phyloP scores from a whole-genome alignment of 1,140 invertebrate genomes.

The Acromyrmex heyeri region DNA sequence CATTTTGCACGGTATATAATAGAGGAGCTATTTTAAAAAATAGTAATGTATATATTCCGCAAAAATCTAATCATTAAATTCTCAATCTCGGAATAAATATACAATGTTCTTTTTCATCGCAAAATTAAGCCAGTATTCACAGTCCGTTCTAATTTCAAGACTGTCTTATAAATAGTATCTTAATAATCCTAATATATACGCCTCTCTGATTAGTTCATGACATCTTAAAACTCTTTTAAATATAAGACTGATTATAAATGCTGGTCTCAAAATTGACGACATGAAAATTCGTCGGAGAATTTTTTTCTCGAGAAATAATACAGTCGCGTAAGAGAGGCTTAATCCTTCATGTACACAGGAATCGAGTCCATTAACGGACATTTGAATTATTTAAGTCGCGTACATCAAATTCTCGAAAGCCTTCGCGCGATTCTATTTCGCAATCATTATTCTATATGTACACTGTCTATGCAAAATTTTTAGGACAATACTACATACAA shows the following conservation, averaged over 20 bases:
- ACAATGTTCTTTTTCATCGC: neutral
- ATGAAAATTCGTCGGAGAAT: neutral
- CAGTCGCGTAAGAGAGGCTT: neutral
- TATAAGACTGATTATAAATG: too few relatives aligned
- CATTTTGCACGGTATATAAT: neutral
- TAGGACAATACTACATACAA: neutral
- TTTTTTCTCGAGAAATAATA: neutral
- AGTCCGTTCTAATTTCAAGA: too few relatives aligned
- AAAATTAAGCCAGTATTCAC: too few relatives aligned
- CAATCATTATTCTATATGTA: constrained; percentile 51
- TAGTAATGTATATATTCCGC: neutral
- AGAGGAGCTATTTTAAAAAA: neutral
- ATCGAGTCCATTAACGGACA: constrained; percentile 43
- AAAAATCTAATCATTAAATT: neutral
- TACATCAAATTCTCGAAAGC: constrained; percentile 54
- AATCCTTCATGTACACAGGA: constrained; percentile 49
- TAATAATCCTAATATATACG: too few relatives aligned
- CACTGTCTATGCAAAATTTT: constrained; percentile 29
- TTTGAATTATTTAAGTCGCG: constrained; percentile 77
- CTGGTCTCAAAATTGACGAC: neutral
- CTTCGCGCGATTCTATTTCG: constrained; percentile 62
- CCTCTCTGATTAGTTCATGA: too few relatives aligned
- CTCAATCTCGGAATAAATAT: neutral
- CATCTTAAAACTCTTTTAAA: too few relatives aligned
- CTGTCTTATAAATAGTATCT: too few relatives aligned